A percentile compares a stretch with the other conserved stretches of the same genome.
Evolutionary conservation across 2,797 vertebrate species (phyloP).

Genomic region (Argentina silus): DNA sequence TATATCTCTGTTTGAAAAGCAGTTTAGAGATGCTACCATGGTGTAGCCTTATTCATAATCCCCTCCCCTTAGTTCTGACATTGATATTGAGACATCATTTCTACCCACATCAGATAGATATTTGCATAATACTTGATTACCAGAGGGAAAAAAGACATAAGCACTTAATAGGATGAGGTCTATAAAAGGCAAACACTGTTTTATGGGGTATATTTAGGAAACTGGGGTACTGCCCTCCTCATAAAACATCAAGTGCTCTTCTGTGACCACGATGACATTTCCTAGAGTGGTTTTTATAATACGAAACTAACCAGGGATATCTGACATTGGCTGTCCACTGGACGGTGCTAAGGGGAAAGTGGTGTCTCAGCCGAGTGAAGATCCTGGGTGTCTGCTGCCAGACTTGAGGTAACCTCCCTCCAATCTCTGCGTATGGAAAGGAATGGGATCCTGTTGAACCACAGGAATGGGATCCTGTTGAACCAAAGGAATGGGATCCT

Average conservation of each 20-base stretch:
- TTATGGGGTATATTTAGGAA: constrained; percentile 12
- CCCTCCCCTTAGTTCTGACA: constrained; percentile 42
- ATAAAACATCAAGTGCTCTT: neutral
- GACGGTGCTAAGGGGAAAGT: constrained; percentile 4
- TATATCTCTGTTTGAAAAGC: too few species aligned
- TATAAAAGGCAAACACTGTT: constrained; percentile 20
- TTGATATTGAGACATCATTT: constrained; percentile 44
- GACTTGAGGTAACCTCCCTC: constrained; percentile 2
- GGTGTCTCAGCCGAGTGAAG: constrained; percentile 5
- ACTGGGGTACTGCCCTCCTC: neutral
- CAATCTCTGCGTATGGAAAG: neutral
- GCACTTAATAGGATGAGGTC: constrained; percentile 25
- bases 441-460: constrained; percentile 21
- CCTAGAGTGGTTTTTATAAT: neutral
- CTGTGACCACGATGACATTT: neutral
- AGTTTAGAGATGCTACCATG: neutral
- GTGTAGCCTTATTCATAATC: neutral
- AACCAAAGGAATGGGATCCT: constrained; percentile 22
- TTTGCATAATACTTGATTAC: constrained; percentile 29
- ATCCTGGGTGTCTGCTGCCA: constrained; percentile 12
- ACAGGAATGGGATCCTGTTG: constrained; percentile 23
- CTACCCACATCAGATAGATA: constrained; percentile 33
- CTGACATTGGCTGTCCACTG: neutral
- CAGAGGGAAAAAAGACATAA: constrained; percentile 23
- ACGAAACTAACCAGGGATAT: neutral